Evolutionary conservation across 2,888 invertebrate genomes (phyloP).

Genomic region (Unio pictorum): DNA sequence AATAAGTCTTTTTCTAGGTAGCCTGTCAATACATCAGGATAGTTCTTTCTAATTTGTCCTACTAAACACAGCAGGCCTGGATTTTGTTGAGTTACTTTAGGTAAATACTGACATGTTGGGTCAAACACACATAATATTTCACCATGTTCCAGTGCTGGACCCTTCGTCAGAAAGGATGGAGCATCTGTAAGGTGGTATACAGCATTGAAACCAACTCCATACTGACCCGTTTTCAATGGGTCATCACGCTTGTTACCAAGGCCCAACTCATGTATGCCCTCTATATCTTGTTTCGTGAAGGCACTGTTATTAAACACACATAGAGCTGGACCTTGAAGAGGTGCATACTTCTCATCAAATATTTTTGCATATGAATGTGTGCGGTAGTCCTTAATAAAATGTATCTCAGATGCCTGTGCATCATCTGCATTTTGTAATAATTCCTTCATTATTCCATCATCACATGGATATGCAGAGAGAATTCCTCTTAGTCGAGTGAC

Average conservation of each 20-base stretch:
- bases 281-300: slow-evolving; percentile 59
- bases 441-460: slow-evolving; percentile 64
- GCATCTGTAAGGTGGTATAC: slow-evolving; percentile 69
- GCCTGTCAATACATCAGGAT: slow-evolving; percentile 47
- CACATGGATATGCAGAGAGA: slow-evolving; percentile 61
- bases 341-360: slow-evolving; percentile 44
- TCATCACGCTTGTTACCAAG: slow-evolving; percentile 65
- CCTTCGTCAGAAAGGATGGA: slow-evolving; percentile 63
- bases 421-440: slow-evolving; percentile 67
- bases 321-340: slow-evolving; percentile 66
- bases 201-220: slow-evolving; percentile 69
- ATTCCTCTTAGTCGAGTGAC: slow-evolving; percentile 59
- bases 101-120: slow-evolving; percentile 49
- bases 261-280: slow-evolving; percentile 66
- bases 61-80: slow-evolving; percentile 45
- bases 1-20: slow-evolving; percentile 44
- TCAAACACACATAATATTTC: slow-evolving; percentile 51
- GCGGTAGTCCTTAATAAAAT: slow-evolving; percentile 60
- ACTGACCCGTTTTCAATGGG: slow-evolving; percentile 65
- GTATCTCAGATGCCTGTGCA: slow-evolving; percentile 62
- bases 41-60: slow-evolving; percentile 23
- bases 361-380: slow-evolving; percentile 27
- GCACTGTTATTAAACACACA: slow-evolving; percentile 65
- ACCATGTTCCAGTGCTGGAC: slow-evolving; percentile 23
- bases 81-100: slow-evolving; percentile 18